Conservation (phyloP, 2,797 vertebrate species). For the Gobionotothen gibberifrons region DNA sequence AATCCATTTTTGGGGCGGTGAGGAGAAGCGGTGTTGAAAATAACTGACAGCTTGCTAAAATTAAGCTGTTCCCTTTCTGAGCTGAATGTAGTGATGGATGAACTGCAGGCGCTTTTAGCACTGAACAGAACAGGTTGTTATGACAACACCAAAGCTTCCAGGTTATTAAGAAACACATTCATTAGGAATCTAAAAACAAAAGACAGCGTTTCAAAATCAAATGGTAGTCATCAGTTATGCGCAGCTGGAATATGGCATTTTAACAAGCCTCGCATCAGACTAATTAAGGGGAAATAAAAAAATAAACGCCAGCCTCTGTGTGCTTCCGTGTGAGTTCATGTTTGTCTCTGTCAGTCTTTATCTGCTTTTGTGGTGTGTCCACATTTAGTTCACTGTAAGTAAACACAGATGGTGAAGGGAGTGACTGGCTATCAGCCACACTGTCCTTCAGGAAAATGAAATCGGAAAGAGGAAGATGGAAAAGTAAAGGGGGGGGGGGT, state of each 20-base stretch:
- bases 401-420: conserved; percentile 55
- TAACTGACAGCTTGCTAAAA: conserved; percentile 38
- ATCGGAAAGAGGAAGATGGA: conserved; percentile 27
- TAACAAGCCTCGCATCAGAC: conserved; percentile 60
- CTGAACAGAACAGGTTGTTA: conserved; percentile 43
- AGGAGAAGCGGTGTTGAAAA: conserved; percentile 25
- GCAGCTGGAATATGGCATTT: conserved; percentile 57
- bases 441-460: conserved; percentile 32
- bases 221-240: conserved; percentile 57
- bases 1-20: conserved; percentile 45
- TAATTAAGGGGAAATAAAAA: conserved; percentile 61
- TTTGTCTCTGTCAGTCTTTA: conserved; percentile 33
- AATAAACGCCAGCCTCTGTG: conserved; percentile 22
- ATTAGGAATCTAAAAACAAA: conserved; percentile 56
- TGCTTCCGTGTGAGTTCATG: background rate
- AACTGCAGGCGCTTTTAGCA: conserved; percentile 38
- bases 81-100: conserved; percentile 43
- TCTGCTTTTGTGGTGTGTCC: conserved; percentile 38
- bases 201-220: conserved; percentile 56
- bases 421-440: conserved; percentile 12
- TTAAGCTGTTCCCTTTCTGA: conserved; percentile 31
- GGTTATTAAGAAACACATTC: conserved; percentile 66
- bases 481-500: background rate
- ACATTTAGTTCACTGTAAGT: conserved; percentile 40
- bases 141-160: conserved; percentile 39